These are phyloP conservation scores for Lemur catta DNA, from an alignment of 2,797 vertebrate genomes.

Conservation along the genomic window DNA sequence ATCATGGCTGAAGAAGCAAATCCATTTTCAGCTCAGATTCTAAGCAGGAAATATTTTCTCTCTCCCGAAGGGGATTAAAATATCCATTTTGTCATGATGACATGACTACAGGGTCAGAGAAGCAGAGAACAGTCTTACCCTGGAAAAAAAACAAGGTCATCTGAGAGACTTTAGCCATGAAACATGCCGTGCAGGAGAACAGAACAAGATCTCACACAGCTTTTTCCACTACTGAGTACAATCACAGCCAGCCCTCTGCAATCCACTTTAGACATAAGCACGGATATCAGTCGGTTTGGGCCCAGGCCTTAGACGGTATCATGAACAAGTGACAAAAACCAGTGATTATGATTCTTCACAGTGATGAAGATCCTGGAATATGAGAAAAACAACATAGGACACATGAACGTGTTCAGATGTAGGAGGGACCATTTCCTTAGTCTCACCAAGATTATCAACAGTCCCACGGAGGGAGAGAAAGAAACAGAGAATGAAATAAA, in stretches of 20 bases:
- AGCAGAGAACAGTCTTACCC: neutral
- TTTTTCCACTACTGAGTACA: neutral
- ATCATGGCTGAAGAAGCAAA: neutral
- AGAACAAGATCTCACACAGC: neutral
- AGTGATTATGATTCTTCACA: neutral
- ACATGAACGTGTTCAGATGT: neutral
- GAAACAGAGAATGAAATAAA: neutral
- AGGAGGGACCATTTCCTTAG: neutral
- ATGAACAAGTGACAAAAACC: neutral
- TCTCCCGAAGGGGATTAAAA: neutral
- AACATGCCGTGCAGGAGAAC: fast-evolving
- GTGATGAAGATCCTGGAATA: neutral
- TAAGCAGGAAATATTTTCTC: neutral
- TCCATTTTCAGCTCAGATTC: neutral
- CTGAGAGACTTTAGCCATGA: neutral
- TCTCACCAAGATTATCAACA: neutral
- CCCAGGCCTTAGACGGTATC: neutral
- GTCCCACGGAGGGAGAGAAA: neutral
- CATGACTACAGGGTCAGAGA: neutral
- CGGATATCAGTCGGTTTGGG: neutral
- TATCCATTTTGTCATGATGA: neutral
- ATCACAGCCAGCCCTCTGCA: neutral
- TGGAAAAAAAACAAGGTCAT: neutral
- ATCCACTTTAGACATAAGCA: neutral
- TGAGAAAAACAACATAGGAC: neutral